These are phyloP conservation scores for Botrylloides violaceus DNA, from an alignment of 23 tunicate genomes.

Conservation along the genomic window DNA sequence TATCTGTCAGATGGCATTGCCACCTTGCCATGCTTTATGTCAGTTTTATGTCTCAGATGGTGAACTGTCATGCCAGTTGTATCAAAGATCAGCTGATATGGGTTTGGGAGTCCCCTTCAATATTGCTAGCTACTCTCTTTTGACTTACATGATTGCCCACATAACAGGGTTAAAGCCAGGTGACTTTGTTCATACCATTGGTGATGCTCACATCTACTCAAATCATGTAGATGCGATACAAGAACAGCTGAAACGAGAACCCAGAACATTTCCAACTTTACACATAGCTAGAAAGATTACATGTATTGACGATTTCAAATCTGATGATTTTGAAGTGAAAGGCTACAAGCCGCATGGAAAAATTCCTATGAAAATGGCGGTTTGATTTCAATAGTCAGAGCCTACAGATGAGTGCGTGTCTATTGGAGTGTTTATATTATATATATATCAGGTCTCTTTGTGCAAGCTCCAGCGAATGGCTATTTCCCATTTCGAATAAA, in stretches of 20 bases:
- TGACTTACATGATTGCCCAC: slow-evolving; percentile 98
- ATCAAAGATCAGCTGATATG: slow-evolving; percentile 96
- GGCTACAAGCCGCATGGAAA: slow-evolving; percentile 74
- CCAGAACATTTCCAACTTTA: slow-evolving; percentile 75
- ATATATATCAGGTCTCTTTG: too few relatives aligned
- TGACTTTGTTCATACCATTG: slow-evolving; percentile 93
- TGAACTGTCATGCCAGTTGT: slow-evolving; percentile 89
- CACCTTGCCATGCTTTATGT: slow-evolving; percentile 91
- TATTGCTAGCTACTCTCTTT: slow-evolving; percentile 89
- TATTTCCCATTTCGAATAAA: too few relatives aligned
- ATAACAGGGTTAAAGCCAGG: slow-evolving; percentile 92
- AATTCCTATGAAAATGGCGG: slow-evolving; percentile 93
- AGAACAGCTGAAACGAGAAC: slow-evolving; percentile 68
- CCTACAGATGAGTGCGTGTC: too few relatives aligned
- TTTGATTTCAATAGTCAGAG: slow-evolving; percentile 29
- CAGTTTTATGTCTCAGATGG: slow-evolving; percentile 95
- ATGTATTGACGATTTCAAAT: slow-evolving; percentile 58
- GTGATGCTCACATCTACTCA: slow-evolving; percentile 92
- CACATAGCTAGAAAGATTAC: slow-evolving; percentile 42
- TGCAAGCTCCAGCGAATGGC: too few relatives aligned
- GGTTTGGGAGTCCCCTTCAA: slow-evolving; percentile 98
- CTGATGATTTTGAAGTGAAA: slow-evolving; percentile 63
- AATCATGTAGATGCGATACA: slow-evolving; percentile 77
- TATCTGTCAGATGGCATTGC: slow-evolving; percentile 78
- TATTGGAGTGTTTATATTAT: too few relatives aligned